phyloP scores from a whole-genome alignment of 2,113 vertebrate species.

The Tringa solitaria region DNA sequence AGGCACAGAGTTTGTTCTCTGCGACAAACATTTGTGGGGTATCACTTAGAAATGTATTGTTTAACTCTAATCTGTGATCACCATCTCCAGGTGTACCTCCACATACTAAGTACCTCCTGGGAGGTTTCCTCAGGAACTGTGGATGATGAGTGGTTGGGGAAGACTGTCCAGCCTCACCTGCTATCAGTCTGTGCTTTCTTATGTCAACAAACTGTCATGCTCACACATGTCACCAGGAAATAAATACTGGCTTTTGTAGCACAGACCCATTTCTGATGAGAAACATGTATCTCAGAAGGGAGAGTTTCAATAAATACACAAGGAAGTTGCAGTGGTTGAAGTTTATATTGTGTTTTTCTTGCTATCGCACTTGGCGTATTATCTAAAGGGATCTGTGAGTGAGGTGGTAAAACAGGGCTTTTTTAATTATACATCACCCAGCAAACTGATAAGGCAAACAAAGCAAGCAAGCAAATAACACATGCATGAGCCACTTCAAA shows the following conservation, averaged over 20 bases:
- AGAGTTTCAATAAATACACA: not conserved
- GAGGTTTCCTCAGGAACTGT: not conserved
- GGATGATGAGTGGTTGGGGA: not conserved
- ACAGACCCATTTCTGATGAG: not conserved
- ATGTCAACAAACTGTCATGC: not conserved
- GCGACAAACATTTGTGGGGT: not conserved
- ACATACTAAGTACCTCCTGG: not conserved
- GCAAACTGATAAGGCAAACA: slow-evolving; percentile 43
- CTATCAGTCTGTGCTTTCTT: not conserved
- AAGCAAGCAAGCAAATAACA: not conserved
- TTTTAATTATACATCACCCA: slow-evolving; percentile 47
- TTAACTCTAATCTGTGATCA: not conserved
- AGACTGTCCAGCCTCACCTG: not conserved
- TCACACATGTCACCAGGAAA: not conserved
- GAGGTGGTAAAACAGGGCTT: slow-evolving; percentile 34
- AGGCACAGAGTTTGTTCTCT: not conserved
- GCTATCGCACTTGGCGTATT: not conserved
- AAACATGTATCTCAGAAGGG: not conserved
- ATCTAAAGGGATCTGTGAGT: slow-evolving; percentile 12
- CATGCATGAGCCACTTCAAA: slow-evolving; percentile 34
- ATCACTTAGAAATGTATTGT: not conserved
- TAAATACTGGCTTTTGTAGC: not conserved
- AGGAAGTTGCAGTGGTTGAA: not conserved
- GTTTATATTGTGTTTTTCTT: not conserved
- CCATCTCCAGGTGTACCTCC: not conserved